These are phyloP conservation scores for Epirrhoe tristata DNA, from an alignment of 2,888 invertebrate species.

Conservation along the genomic window DNA sequence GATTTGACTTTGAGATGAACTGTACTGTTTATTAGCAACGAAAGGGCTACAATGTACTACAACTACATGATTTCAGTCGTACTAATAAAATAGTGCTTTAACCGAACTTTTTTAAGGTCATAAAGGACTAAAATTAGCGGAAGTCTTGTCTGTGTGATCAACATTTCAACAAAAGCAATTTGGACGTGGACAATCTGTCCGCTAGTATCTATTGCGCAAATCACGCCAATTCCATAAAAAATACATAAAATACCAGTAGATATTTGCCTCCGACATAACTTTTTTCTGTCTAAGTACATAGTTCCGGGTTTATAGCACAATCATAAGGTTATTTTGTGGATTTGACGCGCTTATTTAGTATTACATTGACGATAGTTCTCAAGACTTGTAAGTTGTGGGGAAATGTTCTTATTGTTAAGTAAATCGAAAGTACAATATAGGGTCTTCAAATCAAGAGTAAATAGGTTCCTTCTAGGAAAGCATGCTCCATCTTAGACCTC, in stretches of 20 bases:
- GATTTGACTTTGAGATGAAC: background rate
- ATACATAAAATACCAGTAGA: background rate
- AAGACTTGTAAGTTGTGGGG: no score
- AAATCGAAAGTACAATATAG: no score
- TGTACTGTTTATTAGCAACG: background rate
- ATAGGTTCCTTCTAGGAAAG: no score
- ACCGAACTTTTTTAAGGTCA: background rate
- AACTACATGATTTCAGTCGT: background rate
- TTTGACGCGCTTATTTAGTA: background rate
- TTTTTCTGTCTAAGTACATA: background rate
- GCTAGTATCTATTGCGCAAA: background rate
- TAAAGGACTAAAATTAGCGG: background rate
- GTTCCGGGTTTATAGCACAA: background rate
- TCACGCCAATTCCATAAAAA: slow-evolving; percentile 1
- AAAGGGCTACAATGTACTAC: background rate
- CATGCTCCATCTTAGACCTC: no score
- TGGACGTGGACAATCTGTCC: background rate
- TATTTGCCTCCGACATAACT: background rate
- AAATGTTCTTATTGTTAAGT: no score
- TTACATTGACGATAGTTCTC: background rate
- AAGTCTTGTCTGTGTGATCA: no score
- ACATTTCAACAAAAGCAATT: background rate
- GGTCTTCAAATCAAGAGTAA: no score
- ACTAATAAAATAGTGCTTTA: background rate
- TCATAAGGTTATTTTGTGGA: background rate